Evolutionary conservation across 2,888 invertebrate species (phyloP).

Genomic region (Tetragnatha montana): DNA sequence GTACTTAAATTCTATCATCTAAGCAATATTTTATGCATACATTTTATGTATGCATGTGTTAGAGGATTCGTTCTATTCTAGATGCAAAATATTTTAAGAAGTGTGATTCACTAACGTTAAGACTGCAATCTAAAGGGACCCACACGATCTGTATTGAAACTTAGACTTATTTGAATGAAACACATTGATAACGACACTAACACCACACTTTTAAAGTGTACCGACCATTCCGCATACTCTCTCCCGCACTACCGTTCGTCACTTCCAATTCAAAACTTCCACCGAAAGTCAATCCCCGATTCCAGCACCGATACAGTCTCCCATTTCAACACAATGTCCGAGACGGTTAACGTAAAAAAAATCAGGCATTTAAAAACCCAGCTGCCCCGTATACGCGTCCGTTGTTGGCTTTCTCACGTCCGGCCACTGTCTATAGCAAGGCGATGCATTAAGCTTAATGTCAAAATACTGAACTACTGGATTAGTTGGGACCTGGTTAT

Average conservation of each 20-base stretch:
- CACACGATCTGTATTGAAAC: too few species aligned
- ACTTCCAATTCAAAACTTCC: slow-evolving; percentile 40
- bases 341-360: not conserved
- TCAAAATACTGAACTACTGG: slow-evolving; percentile 69
- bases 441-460: slow-evolving; percentile 68
- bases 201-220: too few species aligned
- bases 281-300: slow-evolving; percentile 10
- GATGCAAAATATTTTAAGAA: too few species aligned
- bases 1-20: too few species aligned
- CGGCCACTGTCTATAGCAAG: slow-evolving; percentile 27
- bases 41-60: too few species aligned
- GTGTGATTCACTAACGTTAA: too few species aligned
- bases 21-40: too few species aligned
- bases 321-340: not conserved
- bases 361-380: not conserved
- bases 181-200: too few species aligned
- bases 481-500: slow-evolving; percentile 38
- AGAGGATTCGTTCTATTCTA: too few species aligned
- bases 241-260: not conserved
- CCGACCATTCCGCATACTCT: too few species aligned
- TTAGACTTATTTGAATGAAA: too few species aligned
- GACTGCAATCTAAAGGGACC: too few species aligned
- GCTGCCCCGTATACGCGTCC: slow-evolving; percentile 15
- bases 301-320: not conserved
- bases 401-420: slow-evolving; percentile 67